phyloP scores from a whole-genome alignment of 2,797 vertebrate species.

The Gymnothorax reevesii region DNA sequence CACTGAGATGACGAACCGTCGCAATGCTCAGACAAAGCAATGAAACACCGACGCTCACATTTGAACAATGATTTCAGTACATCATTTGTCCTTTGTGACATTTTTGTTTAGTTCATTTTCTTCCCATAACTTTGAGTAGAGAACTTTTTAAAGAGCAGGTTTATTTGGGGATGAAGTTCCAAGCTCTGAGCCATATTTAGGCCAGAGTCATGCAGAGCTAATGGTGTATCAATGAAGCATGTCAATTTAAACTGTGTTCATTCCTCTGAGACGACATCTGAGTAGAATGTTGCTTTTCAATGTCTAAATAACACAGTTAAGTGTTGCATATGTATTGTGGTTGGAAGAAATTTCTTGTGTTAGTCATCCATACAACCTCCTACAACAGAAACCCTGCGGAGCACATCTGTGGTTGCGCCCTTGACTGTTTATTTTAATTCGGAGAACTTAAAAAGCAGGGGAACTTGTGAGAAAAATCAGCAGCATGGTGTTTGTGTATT shows the following conservation, averaged over 20 bases:
- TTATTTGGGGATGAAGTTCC: conserved; percentile 8
- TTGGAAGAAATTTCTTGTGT: background rate
- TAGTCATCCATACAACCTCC: background rate
- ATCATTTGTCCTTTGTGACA: background rate
- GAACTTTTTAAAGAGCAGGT: background rate
- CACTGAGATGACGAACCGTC: background rate
- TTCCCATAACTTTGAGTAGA: background rate
- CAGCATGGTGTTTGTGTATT: too few species aligned
- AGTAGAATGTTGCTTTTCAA: background rate
- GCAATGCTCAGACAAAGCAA: background rate
- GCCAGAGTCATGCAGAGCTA: conserved; percentile 11
- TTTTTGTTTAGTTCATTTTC: background rate
- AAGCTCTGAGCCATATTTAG: conserved; percentile 14
- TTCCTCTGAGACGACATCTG: background rate
- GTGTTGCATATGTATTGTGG: background rate
- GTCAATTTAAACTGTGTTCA: background rate
- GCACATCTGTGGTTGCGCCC: background rate
- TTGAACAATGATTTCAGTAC: background rate
- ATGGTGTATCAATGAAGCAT: background rate
- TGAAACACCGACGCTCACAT: background rate
- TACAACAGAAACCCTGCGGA: background rate
- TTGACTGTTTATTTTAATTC: background rate
- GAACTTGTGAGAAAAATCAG: background rate
- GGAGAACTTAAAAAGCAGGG: background rate
- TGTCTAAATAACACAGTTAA: background rate